Evolutionary conservation across 2,888 invertebrate genomes (phyloP).

Genomic region (Sesia bembeciformis): DNA sequence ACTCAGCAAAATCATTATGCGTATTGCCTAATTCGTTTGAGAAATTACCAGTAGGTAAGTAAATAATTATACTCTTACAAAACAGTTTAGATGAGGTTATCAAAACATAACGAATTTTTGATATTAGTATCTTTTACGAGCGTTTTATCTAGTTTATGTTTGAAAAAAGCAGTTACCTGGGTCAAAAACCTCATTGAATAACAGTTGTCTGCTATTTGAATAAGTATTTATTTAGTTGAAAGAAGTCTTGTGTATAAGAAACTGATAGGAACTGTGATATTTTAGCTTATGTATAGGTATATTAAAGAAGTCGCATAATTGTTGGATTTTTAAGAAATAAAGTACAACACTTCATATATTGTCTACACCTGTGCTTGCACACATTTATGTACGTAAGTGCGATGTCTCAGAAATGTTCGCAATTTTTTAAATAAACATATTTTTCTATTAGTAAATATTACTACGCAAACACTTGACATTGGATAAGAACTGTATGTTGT

Average conservation of each 20-base stretch:
- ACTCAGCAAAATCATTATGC: no score
- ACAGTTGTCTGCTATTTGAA: not conserved
- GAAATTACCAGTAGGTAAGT: no score
- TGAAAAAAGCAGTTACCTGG: slow-evolving; percentile 28
- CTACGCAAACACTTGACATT: slow-evolving; percentile 26
- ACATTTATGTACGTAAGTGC: no score
- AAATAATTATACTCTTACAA: not conserved
- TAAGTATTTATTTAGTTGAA: no score
- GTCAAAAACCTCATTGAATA: slow-evolving; percentile 47
- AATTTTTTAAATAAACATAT: not conserved
- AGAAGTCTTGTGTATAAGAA: no score
- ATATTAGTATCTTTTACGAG: slow-evolving; percentile 32
- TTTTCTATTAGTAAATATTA: not conserved
- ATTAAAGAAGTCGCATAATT: no score
- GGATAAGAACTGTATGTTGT: slow-evolving; percentile 24
- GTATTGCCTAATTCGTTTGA: no score
- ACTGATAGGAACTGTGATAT: no score
- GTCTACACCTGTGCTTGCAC: no score
- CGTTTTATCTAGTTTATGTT: slow-evolving; percentile 37
- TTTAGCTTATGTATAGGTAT: no score
- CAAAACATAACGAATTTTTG: slow-evolving; percentile 20
- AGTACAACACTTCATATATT: no score
- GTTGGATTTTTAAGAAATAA: no score
- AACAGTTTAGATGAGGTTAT: slow-evolving; percentile 29
- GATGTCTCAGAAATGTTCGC: not conserved